A percentile compares a stretch with the other conserved stretches of the same genome.
phyloP scores from a whole-genome alignment of 2,113 vertebrate species.

The Nothoprocta pentlandii region DNA sequence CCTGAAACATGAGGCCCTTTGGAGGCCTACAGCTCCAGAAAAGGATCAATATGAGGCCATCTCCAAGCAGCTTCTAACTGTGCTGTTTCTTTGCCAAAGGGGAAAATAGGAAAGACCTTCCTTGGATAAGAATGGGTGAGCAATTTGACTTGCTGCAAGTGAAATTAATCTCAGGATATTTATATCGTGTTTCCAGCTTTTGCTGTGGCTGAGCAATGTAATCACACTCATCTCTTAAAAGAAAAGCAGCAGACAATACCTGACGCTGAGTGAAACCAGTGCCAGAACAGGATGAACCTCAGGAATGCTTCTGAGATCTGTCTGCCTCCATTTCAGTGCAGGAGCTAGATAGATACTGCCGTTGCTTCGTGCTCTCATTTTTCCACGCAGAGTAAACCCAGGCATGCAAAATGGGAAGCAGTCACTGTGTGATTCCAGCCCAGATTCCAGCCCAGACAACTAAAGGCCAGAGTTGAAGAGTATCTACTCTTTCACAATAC shows the following conservation, averaged over 20 bases:
- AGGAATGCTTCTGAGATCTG: neutral
- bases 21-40: neutral
- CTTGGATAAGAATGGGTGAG: neutral
- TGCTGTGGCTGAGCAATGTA: neutral
- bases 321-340: neutral
- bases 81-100: neutral
- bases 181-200: neutral
- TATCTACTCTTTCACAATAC: neutral
- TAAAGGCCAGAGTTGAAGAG: neutral
- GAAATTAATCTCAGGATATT: neutral
- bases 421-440: neutral
- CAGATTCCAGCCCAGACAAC: neutral
- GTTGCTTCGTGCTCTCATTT: neutral
- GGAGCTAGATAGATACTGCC: neutral
- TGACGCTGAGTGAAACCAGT: neutral
- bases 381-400: slow-evolving; percentile 21
- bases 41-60: neutral
- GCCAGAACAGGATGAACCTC: neutral
- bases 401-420: neutral
- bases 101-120: neutral
- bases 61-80: neutral
- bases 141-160: accelerated
- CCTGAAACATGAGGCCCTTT: neutral
- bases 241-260: neutral
- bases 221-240: accelerated